A percentile compares a stretch with the other conserved stretches of the same genome.
These are phyloP conservation scores for Muscicapa comitata DNA, from an alignment of 2,797 vertebrate species.

Conservation along the genomic window DNA sequence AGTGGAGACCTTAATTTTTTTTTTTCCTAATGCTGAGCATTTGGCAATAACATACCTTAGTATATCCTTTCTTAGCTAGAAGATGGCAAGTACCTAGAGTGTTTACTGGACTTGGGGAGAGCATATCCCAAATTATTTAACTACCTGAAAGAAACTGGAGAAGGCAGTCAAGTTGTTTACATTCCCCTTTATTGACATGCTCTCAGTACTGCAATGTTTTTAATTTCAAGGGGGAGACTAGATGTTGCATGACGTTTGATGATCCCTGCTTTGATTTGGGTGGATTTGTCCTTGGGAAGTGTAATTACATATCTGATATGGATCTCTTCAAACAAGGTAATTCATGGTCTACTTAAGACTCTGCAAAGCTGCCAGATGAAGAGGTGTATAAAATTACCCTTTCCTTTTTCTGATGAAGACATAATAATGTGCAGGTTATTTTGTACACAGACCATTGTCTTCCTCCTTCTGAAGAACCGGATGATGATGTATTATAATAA, in stretches of 20 bases:
- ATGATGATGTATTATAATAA: slow-evolving; percentile 25
- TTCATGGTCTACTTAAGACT: slow-evolving; percentile 69
- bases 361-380: slow-evolving; percentile 72
- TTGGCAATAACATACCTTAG: not conserved
- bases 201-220: slow-evolving; percentile 39
- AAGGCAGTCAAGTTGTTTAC: slow-evolving; percentile 18
- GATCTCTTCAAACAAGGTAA: slow-evolving; percentile 74
- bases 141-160: slow-evolving; percentile 17
- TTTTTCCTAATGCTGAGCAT: not conserved
- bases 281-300: slow-evolving; percentile 72
- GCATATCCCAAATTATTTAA: not conserved
- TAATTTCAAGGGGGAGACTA: slow-evolving; percentile 58
- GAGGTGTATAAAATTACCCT: slow-evolving; percentile 72
- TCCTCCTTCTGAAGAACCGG: slow-evolving; percentile 40
- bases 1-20: not conserved
- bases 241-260: slow-evolving; percentile 50
- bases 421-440: slow-evolving; percentile 48
- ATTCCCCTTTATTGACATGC: slow-evolving; percentile 23
- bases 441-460: slow-evolving; percentile 53
- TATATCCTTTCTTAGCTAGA: not conserved
- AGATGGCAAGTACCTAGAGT: not conserved
- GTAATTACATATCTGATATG: slow-evolving; percentile 74
- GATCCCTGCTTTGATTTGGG: slow-evolving; percentile 76
- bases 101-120: slow-evolving; percentile 8
- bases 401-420: slow-evolving; percentile 68